These are phyloP conservation scores for Psephotus haematonotus DNA, from an alignment of 2,113 vertebrate species.

Conservation along the genomic window DNA sequence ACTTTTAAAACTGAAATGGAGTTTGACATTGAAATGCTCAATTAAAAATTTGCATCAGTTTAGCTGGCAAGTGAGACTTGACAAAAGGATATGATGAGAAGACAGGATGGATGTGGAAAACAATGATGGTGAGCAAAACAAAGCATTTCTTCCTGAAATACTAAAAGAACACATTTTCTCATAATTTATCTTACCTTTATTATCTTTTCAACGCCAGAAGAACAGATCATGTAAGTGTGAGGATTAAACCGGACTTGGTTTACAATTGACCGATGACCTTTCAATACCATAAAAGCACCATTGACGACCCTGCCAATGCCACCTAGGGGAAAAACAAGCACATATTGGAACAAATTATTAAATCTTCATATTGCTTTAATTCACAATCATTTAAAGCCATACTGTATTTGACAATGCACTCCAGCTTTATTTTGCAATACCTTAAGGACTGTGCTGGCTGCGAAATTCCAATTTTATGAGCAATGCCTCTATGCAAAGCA, in stretches of 20 bases:
- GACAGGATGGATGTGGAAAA: neutral
- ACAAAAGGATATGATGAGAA: neutral
- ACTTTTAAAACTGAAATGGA: neutral
- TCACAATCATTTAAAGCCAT: neutral
- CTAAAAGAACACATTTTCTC: neutral
- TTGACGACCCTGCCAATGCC: slow-evolving; percentile 94
- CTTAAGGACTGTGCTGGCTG: neutral
- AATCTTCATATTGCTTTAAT: neutral
- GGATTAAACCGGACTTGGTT: slow-evolving; percentile 99
- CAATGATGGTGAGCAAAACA: neutral
- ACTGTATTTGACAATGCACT: neutral
- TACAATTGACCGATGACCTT: slow-evolving; percentile 97
- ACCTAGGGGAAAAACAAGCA: slow-evolving; percentile 75
- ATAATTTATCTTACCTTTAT: slow-evolving; percentile 88
- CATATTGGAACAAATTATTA: neutral
- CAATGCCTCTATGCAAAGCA: neutral
- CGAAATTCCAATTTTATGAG: slow-evolving; percentile 28
- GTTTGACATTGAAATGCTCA: neutral
- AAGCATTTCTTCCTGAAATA: neutral
- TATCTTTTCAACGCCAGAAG: slow-evolving; percentile 98
- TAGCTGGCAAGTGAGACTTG: neutral
- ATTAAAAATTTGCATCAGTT: neutral
- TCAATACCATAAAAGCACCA: slow-evolving; percentile 96
- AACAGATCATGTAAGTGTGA: slow-evolving; percentile 98
- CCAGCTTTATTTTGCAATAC: neutral